These are phyloP conservation scores for Hydrochoerus hydrochaeris DNA, from an alignment of 2,113 vertebrate species.

Conservation along the genomic window DNA sequence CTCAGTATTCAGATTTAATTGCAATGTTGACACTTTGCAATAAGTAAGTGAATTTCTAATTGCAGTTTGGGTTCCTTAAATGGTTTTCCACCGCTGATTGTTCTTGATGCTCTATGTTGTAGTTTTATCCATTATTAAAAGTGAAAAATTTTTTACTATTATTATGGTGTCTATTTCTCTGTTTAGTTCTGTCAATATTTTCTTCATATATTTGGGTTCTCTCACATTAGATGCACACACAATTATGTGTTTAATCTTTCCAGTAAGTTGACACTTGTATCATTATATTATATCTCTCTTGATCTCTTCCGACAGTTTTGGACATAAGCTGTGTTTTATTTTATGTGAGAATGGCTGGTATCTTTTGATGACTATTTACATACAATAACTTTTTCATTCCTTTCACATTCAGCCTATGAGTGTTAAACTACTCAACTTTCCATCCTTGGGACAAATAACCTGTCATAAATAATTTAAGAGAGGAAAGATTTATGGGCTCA, in stretches of 20 bases:
- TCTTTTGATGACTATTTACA: not conserved
- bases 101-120: not conserved
- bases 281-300: not conserved
- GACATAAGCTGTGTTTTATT: not conserved
- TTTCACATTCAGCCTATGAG: not conserved
- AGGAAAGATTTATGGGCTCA: not conserved
- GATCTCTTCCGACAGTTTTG: not conserved
- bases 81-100: not conserved
- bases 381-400: not conserved
- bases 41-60: not conserved
- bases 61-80: not conserved
- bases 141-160: not conserved
- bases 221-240: not conserved
- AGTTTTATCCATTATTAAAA: not conserved
- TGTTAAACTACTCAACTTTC: not conserved
- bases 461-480: not conserved
- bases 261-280: not conserved
- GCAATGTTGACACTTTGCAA: not conserved
- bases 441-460: not conserved
- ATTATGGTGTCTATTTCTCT: not conserved
- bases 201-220: not conserved
- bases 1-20: not conserved
- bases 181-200: not conserved
- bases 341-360: not conserved
- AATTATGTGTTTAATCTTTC: not conserved